Evolutionary conservation across 1,140 invertebrate genomes (phyloP), one percentile per base, ranked within the genome.

Genomic region (Heliothis virescens): DNA sequence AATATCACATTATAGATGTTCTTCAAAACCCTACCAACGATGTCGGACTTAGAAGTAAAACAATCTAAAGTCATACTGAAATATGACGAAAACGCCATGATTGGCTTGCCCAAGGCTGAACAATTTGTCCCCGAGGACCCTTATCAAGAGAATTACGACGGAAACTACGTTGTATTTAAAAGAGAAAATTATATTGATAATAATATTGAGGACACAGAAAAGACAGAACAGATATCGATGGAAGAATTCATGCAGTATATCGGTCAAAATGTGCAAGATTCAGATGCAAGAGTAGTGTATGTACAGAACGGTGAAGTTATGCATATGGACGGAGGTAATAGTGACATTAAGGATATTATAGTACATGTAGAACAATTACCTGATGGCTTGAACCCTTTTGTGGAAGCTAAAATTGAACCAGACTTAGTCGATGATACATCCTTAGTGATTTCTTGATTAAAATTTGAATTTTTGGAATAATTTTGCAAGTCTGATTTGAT

Each of bases 31-130:
- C 50, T 91, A 26, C 91, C 91, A 29, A 89, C 81, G 3, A 71
- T 93, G 34, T 85, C 87, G 0, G 80, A 88, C 12, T 83, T 82
- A 2, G 85, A 89, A 62, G 52, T 93, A 3, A 71, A 86, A 12
- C 86, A 91, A 55, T 91, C 91, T 0, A 91, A 90, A 72, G 76
- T 91, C 0, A 82, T 92, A 0, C 65, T 92, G 0, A 89, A 91
- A 41, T 75, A 81, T 2, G 84, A 89, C 15, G 55, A 63, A 63
- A 41, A 82, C 18, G 79, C 81, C 1, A 29, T 79, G 13, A 2
- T 50, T 16, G 16, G 29, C 11, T 26, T 76, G 15, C 50, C 75
- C 0, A 50, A 47, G 73, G 13, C n/a, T 11, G 57, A 48, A 75
- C n/a, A 41, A 16, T 47, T 34, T 1, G 11, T 2, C 21, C 21